Conservation (phyloP, 2,797 vertebrate genomes). For the Hylomyscus alleni region DNA sequence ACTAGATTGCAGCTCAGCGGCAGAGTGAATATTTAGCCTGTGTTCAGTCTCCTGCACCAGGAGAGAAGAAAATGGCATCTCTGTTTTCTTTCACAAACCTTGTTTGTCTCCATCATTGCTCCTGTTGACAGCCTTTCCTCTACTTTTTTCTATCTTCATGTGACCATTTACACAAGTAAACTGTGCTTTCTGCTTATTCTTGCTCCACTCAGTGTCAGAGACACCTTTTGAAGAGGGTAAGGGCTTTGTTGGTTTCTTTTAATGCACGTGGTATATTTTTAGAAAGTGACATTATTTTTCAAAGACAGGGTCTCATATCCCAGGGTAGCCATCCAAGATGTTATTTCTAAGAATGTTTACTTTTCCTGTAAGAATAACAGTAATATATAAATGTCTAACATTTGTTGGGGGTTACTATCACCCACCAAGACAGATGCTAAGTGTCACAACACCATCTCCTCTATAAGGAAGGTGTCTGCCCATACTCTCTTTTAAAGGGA, state of each 20-base stretch:
- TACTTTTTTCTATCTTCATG: not conserved
- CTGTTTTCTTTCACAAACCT: not conserved
- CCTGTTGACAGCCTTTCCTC: not conserved
- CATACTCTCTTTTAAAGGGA: slow-evolving; percentile 38
- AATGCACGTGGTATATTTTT: slow-evolving; percentile 20
- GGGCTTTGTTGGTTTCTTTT: not conserved
- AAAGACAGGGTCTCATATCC: not conserved
- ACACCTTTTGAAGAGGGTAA: not conserved
- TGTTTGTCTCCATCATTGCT: not conserved
- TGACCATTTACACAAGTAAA: not conserved
- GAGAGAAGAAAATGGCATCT: not conserved
- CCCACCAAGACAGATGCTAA: not conserved
- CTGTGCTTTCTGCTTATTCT: not conserved
- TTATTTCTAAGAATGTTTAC: slow-evolving; percentile 47
- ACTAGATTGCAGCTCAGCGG: not conserved
- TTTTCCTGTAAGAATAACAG: not conserved
- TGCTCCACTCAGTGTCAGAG: not conserved
- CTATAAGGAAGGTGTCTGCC: slow-evolving; percentile 26
- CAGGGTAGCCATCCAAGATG: not conserved
- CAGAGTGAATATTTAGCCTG: not conserved
- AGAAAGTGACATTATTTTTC: not conserved
- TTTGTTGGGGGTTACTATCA: not conserved
- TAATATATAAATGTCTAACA: not conserved
- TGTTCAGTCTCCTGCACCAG: not conserved
- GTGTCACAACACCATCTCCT: not conserved